A percentile compares a stretch with the other conserved stretches of the same genome.
These are phyloP conservation scores for Chromoteleia sp. DNA, from an alignment of 2,888 invertebrate species.

Conservation along the genomic window DNA sequence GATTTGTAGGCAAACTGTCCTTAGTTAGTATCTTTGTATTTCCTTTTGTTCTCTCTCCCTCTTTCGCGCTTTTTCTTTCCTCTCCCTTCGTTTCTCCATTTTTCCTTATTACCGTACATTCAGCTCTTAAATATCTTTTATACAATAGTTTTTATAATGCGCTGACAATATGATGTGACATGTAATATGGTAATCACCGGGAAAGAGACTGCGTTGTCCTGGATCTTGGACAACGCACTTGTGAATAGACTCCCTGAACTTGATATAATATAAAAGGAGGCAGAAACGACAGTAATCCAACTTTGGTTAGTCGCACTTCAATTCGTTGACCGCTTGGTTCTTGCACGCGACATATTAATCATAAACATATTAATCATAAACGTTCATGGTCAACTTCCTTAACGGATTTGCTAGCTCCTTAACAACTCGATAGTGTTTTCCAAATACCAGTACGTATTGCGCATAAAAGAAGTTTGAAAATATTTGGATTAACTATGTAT, in stretches of 20 bases:
- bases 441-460: slow-evolving; percentile 5
- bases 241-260: slow-evolving; percentile 78
- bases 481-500: not conserved
- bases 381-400: slow-evolving; percentile 70
- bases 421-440: slow-evolving; percentile 4
- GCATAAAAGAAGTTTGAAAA: too few species aligned
- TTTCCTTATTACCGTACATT: not conserved
- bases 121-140: slow-evolving; percentile 10
- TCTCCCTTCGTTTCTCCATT: not conserved
- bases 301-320: slow-evolving; percentile 57
- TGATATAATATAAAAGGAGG: slow-evolving; percentile 76
- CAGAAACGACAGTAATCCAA: slow-evolving; percentile 55
- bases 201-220: slow-evolving; percentile 71
- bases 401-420: slow-evolving; percentile 50
- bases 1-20: too few species aligned
- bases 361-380: slow-evolving; percentile 74
- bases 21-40: too few species aligned
- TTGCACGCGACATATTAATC: slow-evolving; percentile 75
- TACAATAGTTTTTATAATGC: slow-evolving; percentile 66
- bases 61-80: not conserved
- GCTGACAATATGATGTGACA: slow-evolving; percentile 78
- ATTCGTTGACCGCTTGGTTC: slow-evolving; percentile 62
- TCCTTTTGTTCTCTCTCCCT: too few species aligned
- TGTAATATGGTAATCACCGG: slow-evolving; percentile 81
- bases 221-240: slow-evolving; percentile 75